Percentiles rank a stretch among this genome's conserved stretches.
These are phyloP conservation scores for Microtus richardsoni DNA, from an alignment of 2,113 vertebrate species.

Conservation along the genomic window DNA sequence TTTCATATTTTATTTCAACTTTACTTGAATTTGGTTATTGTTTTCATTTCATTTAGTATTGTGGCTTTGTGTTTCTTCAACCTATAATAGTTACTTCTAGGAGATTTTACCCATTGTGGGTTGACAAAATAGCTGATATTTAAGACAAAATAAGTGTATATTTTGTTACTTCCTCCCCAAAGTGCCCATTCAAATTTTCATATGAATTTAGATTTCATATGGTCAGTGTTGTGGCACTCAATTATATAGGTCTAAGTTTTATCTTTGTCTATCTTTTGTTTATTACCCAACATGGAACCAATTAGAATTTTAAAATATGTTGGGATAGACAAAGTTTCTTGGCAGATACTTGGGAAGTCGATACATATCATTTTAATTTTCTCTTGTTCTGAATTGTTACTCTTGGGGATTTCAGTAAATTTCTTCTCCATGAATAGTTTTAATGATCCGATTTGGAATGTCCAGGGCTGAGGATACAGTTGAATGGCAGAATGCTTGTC, in stretches of 20 bases:
- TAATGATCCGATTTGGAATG: conserved; percentile 15
- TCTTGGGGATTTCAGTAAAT: conserved; percentile 41
- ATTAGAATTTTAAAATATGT: conserved; percentile 42
- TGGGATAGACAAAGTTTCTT: neutral
- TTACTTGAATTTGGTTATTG: conserved; percentile 1
- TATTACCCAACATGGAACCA: neutral
- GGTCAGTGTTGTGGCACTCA: neutral
- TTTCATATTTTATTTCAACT: neutral
- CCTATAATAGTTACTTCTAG: neutral
- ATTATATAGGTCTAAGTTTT: neutral
- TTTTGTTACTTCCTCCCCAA: conserved; percentile 28
- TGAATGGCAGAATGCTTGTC: neutral
- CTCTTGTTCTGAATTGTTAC: neutral
- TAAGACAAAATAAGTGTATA: conserved; percentile 16
- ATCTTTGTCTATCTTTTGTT: conserved; percentile 5
- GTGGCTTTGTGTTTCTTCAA: conserved; percentile 9
- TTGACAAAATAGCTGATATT: conserved; percentile 48
- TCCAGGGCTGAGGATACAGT: neutral
- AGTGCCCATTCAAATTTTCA: neutral
- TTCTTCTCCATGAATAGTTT: conserved; percentile 29
- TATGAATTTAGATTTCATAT: neutral
- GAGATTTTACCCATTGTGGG: neutral
- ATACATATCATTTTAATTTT: conserved; percentile 4
- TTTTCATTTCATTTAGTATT: conserved; percentile 41
- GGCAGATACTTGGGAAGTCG: neutral